Base-by-base conservation (phyloP, 2,797 vertebrate species). In the Sebastes variabilis region DNA sequence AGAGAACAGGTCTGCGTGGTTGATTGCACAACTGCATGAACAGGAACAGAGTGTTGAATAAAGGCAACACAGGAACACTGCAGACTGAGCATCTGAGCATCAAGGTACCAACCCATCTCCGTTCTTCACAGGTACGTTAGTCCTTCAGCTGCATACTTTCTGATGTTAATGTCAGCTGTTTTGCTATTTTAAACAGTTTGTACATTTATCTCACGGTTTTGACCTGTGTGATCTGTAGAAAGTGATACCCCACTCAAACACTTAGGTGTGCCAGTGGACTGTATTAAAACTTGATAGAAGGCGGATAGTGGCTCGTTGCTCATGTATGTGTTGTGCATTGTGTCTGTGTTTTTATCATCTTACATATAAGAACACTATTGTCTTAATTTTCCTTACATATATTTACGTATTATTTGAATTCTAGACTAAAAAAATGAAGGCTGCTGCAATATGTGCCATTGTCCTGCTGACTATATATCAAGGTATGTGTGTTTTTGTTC, bases 401-500 rank as follows among this genome's bases (percentile, higher is more conserved):
- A 3, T 55, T 42, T 22, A 0, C 10, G 6, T n/a, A 3, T 64
- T 55, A 13, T 77, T 56, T 69, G 4, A 34, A 30, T 75, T 69
- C 5, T 10, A 83, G 81, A 42, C 8, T 3, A 4, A 2, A 69
- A 62, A 29, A 27, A 87, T 89, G 85, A 81, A 4, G 20, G 52
- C 69, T 58, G 52, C 72, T 54, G 78, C 62, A 22, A 66, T 27
- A 42, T 81, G 7, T 60, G 49, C 54, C 8, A 0, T 79, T 4
- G 25, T 87, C 71, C 3, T 85, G 38, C 64, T 87, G 49, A 32
- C 16, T 46, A 4, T 87, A 1, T 27, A 49, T 83, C 75, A 76
- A 79, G 85, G 88, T 87, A 54, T 5, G 60, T 61, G 20, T 71
- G 14, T 25, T 38, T 36, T 67, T 24, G 5, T 46, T 11, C 11